Conservation (phyloP, 2,113 vertebrate species). For the Mustela nigripes region DNA sequence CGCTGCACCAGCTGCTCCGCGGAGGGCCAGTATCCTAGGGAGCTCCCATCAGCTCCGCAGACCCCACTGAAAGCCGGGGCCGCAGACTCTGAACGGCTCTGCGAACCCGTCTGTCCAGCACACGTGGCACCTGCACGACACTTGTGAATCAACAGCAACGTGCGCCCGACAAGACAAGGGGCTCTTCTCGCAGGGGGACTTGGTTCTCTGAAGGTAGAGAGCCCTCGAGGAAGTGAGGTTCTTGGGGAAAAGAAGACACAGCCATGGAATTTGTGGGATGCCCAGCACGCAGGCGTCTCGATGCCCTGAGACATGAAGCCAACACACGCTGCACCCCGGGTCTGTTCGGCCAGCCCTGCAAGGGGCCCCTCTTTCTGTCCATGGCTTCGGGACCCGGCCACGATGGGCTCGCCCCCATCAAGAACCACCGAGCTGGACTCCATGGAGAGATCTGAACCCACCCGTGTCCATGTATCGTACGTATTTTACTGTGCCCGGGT, state of each 20-base stretch:
- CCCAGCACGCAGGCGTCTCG: fast-evolving
- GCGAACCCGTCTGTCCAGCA: too few species aligned
- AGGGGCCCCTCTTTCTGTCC: not conserved
- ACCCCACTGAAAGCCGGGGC: too few species aligned
- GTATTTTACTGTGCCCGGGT: fast-evolving
- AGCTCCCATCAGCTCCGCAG: fast-evolving
- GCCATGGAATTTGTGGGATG: fast-evolving
- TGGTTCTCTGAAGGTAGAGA: not conserved
- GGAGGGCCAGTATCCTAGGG: fast-evolving
- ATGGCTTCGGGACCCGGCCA: fast-evolving
- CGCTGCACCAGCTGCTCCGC: fast-evolving
- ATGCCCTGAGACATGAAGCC: not conserved
- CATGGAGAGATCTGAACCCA: fast-evolving
- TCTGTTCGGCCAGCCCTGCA: fast-evolving
- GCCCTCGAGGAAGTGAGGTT: not conserved
- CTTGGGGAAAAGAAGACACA: not conserved
- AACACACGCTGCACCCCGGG: fast-evolving
- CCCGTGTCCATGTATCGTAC: fast-evolving
- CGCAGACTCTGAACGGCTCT: not conserved
- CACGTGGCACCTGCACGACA: fast-evolving
- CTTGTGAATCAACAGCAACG: too few species aligned
- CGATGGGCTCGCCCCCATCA: fast-evolving
- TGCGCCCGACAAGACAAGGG: too few species aligned
- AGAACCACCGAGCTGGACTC: fast-evolving
- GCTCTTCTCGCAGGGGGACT: not conserved